Conservation (phyloP, 2,113 vertebrate genomes). For the Capricornis sumatraensis region DNA sequence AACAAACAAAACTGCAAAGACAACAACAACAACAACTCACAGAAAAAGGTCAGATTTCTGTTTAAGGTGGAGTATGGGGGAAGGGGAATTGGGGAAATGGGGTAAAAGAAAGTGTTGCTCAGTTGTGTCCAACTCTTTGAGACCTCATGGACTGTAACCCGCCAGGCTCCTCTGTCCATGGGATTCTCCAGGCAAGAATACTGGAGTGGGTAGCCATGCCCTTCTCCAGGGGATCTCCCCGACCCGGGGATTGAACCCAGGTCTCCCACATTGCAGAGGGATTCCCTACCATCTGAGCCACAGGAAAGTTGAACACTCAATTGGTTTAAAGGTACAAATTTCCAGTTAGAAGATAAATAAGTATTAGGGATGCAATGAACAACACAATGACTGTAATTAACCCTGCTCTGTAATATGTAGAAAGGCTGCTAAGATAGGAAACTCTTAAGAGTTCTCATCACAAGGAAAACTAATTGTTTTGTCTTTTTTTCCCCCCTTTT, state of each 20-base stretch:
- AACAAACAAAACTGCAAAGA: not conserved
- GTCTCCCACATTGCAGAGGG: not conserved
- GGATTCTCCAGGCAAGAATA: not conserved
- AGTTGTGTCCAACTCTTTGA: accelerated
- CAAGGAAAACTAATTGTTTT: not conserved
- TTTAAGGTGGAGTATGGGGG: not conserved
- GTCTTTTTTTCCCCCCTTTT: not conserved
- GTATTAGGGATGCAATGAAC: not conserved
- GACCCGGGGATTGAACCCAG: not conserved
- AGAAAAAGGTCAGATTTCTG: not conserved
- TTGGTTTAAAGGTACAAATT: not conserved
- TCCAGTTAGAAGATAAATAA: not conserved
- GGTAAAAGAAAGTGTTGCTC: not conserved
- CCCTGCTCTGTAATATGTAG: not conserved
- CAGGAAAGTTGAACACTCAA: not conserved
- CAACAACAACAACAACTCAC: not conserved
- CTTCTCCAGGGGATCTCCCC: not conserved
- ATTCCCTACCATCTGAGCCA: not conserved
- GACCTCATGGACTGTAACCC: not conserved
- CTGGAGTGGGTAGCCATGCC: not conserved
- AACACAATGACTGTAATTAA: not conserved
- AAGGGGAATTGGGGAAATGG: not conserved
- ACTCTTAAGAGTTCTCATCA: not conserved
- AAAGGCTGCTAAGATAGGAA: not conserved
- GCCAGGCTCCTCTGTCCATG: not conserved